These are phyloP conservation scores for Fregata magnificens DNA, from an alignment of 2,113 vertebrate species.

Conservation along the genomic window DNA sequence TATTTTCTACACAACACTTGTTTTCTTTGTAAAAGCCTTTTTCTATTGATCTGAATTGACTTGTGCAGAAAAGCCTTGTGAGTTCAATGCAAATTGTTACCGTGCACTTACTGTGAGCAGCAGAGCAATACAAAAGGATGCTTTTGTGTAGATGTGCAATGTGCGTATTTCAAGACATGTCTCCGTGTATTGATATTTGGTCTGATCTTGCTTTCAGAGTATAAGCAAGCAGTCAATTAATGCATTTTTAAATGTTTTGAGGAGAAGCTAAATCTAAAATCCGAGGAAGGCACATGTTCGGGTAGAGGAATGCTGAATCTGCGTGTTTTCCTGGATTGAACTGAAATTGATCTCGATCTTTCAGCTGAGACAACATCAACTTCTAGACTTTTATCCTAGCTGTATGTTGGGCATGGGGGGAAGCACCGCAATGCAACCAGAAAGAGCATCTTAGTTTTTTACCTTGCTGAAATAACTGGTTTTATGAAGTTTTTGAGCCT, in stretches of 20 bases:
- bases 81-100: constrained; percentile 30
- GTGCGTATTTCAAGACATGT: not conserved
- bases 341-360: constrained; percentile 5
- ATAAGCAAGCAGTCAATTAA: constrained; percentile 40
- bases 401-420: not conserved
- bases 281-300: not conserved
- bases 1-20: constrained; percentile 46
- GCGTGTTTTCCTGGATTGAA: not conserved
- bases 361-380: not conserved
- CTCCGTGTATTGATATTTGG: constrained; percentile 38
- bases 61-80: constrained; percentile 14
- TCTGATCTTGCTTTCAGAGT: constrained; percentile 8
- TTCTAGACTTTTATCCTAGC: not conserved
- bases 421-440: not conserved
- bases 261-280: not conserved
- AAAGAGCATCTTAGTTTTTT: not conserved
- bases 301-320: not conserved
- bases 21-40: constrained; percentile 56
- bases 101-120: not conserved
- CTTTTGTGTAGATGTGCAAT: not conserved
- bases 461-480: not conserved
- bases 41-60: constrained; percentile 62
- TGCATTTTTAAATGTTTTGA: constrained; percentile 33
- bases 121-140: constrained; percentile 21
- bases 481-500: not conserved